Evolutionary conservation across 2,113 vertebrate genomes (phyloP), one percentile per base, ranked within the genome.

Genomic region (Emberiza fucata): DNA sequence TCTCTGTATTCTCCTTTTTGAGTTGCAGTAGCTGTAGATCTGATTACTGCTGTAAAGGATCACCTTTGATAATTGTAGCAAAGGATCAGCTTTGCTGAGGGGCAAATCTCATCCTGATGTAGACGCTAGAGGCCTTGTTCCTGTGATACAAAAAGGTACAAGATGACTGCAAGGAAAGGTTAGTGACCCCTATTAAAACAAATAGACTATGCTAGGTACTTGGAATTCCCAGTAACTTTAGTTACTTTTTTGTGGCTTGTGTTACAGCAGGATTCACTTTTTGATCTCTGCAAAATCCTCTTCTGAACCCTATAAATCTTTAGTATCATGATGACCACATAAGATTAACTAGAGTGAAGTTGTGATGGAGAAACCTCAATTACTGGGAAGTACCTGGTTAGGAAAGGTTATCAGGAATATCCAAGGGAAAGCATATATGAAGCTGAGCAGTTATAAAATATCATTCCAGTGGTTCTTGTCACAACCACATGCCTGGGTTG

Each of bases 191-290:
- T 73, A 40, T 78, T 91, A 95, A 85, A 97, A 91, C 76, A 86
- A 93, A 87, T 59, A 65, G 31, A 48, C 45, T 89, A 18, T 35
- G 13, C 39, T 80, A 44, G 17, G 31, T 87, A 56, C 73, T 95
- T 64, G 68, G 84, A 95, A 91, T 94, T 94, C 66, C 86, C 64
- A 37, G 59, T 64, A 84, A 94, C 12, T 85, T 91, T 59, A 44
- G 44, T 65, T 89, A 44, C 39, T 31, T 54, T 44, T 76, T 89
- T 18, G 45, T 64, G 64, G 40, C 16, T 92, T 86, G 68, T 86
- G 37, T 87, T 91, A 80, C 33, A 88, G 51, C 33, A 40, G 35
- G 45, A 66, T 92, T 90, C 59, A 76, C 37, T 69, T 92, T 79
- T 77, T 81, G 44, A 61, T 66, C 66, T 71, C 61, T 85, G 40